These are phyloP conservation scores for Thera obeliscata DNA, from an alignment of 2,888 invertebrate species.

Conservation along the genomic window DNA sequence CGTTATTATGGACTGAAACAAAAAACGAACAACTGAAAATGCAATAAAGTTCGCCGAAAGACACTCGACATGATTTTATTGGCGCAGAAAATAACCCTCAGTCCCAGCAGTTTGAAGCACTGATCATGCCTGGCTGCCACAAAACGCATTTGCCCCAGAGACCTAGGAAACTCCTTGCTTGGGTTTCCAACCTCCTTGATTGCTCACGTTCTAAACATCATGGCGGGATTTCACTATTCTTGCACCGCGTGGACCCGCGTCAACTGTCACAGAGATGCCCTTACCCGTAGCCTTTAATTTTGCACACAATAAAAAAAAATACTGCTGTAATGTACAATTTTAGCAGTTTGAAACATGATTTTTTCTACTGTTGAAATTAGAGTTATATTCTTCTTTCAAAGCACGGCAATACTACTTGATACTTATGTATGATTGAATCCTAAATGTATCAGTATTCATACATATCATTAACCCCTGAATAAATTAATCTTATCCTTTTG, in stretches of 20 bases:
- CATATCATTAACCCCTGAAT: constrained; percentile 29
- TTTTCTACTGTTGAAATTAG: neutral
- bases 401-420: constrained; percentile 2
- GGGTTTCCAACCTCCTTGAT: too few species aligned
- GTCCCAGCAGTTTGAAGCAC: neutral
- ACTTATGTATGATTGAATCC: constrained; percentile 6
- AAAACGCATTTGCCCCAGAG: too few species aligned
- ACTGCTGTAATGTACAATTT: neutral
- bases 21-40: constrained; percentile 14
- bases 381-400: constrained; percentile 4
- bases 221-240: too few species aligned
- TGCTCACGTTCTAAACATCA: too few species aligned
- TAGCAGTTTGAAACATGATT: neutral
- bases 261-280: too few species aligned
- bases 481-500: constrained; percentile 29
- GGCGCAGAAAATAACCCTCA: constrained; percentile 5
- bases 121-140: too few species aligned
- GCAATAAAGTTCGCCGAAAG: constrained; percentile 22
- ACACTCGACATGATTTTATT: constrained; percentile 25
- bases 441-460: neutral
- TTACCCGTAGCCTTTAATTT: too few species aligned
- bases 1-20: constrained; percentile 2
- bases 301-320: too few species aligned
- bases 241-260: too few species aligned
- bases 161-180: too few species aligned